phyloP scores from a whole-genome alignment of 2,888 invertebrate genomes.

The Cosmia trapezina region DNA sequence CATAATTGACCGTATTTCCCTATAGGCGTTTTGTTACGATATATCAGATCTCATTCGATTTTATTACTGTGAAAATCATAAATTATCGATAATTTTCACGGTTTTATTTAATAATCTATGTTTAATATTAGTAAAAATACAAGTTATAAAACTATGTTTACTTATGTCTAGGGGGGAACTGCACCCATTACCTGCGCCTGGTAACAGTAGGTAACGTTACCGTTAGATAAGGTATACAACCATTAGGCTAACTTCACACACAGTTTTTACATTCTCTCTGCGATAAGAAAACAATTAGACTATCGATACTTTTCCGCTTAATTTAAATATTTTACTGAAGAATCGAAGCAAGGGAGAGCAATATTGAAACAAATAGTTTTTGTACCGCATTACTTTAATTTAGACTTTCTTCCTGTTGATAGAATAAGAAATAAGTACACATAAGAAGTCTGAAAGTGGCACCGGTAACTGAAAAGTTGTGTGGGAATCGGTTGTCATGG shows the following conservation, averaged over 20 bases:
- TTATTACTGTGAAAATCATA: neutral
- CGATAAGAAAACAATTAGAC: constrained; percentile 28
- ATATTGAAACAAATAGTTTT: neutral
- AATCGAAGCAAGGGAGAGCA: neutral
- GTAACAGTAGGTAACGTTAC: neutral
- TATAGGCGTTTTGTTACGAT: neutral
- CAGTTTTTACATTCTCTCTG: constrained; percentile 1
- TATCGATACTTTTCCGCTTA: neutral
- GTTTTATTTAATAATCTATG: neutral
- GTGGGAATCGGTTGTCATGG: neutral
- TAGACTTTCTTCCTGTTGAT: neutral
- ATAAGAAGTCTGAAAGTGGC: neutral
- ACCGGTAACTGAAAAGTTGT: neutral
- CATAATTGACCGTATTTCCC: constrained; percentile 7
- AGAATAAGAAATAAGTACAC: neutral
- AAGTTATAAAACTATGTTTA: too few species aligned
- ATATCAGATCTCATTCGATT: constrained; percentile 4
- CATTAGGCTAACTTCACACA: constrained; percentile 11
- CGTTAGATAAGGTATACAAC: constrained; percentile 14
- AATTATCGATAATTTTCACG: neutral
- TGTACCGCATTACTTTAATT: neutral
- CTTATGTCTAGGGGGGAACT: too few species aligned
- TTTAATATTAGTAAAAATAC: too few species aligned
- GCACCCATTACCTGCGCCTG: too few species aligned
- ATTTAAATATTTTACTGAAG: constrained; percentile 5